Evolutionary conservation across 1,140 invertebrate species (phyloP), one percentile per base, ranked within the genome.

Genomic region (Bombus picipes): DNA sequence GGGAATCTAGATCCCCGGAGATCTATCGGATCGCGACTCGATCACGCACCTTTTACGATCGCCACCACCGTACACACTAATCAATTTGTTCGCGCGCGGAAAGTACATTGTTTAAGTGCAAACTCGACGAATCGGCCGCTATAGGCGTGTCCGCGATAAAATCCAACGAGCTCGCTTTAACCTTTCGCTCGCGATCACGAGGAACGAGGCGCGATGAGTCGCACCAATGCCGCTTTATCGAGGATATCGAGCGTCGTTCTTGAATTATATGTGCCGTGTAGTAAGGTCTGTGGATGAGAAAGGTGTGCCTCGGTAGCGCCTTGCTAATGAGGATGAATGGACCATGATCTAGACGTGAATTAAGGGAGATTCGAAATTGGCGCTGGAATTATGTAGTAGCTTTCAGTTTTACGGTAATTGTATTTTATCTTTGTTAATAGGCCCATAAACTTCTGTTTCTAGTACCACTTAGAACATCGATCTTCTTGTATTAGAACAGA

Each of bases 151-250:
- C 82, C 10, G 66, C 79, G 79, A 90, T 90, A 85, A 90, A 89
- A 87, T 90, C 88, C 88, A 73, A 80, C 68, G 70, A 79, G 81
- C 43, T 87, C 83, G 89, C 22, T 80, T 87, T 87, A 90, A 90
- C 82, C 86, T 89, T 53, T 80, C 74, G 68, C 59, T 66, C 78
- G 81, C 83, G 62, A 86, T 86, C 74, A 59, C 32, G 39, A 28
- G 28, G 28, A 65, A 59, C 57, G 72, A 77, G 59, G 18, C 62
- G 53, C 79, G 87, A 90, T 85, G 81, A 90, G 77, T 74, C 80
- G 81, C 62, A 78, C 80, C 71, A 89, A 87, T 83, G 72, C 70
- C 53, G 74, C 25, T 47, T 77, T 77, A 90, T 72, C 83, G 57
- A 6, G 28, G 5, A 32, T 86, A 90, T 81, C 79, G 85, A 81